A percentile compares a stretch with the other conserved stretches of the same genome.
phyloP scores from a whole-genome alignment of 2,888 invertebrate genomes.

The Sclerodermus sp. region DNA sequence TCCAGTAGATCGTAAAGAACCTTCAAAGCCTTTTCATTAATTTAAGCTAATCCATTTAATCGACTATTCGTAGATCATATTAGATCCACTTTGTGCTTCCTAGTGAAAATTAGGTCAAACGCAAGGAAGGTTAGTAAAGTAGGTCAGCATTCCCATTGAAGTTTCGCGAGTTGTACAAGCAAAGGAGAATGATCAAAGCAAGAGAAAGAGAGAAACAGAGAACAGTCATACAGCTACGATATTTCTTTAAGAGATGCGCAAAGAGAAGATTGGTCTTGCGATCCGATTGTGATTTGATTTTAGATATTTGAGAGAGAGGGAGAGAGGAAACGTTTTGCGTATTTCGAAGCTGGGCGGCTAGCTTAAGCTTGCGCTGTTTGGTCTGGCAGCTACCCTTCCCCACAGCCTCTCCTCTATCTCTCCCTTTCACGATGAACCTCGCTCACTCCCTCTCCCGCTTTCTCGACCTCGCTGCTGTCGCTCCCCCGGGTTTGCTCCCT shows the following conservation, averaged over 20 bases:
- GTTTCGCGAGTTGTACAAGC: conserved; percentile 11
- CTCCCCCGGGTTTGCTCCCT: conserved; percentile 37
- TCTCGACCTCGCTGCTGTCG: conserved; percentile 7
- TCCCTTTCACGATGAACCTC: conserved; percentile 6
- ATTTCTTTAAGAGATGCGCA: background rate
- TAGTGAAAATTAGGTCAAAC: conserved; percentile 21
- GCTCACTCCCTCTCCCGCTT: background rate
- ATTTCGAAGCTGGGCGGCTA: conserved; percentile 30
- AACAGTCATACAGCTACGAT: background rate
- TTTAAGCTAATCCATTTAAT: too few species aligned
- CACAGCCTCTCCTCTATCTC: conserved; percentile 1
- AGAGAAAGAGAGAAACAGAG: background rate
- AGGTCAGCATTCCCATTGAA: conserved; percentile 20
- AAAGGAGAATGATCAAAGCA: conserved; percentile 7
- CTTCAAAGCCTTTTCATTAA: too few species aligned
- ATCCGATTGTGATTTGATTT: background rate
- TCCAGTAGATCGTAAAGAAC: too few species aligned
- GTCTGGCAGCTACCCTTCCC: conserved; percentile 2
- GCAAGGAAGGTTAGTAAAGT: conserved; percentile 16
- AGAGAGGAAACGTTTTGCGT: conserved; percentile 25
- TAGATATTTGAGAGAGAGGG: conserved; percentile 13
- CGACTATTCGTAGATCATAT: too few species aligned
- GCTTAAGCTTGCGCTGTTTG: conserved; percentile 50
- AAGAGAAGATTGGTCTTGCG: background rate
- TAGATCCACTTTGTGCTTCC: too few species aligned